Percentiles rank a stretch among this genome's conserved stretches.
Evolutionary conservation across 1,140 invertebrate species (phyloP).

Genomic region (Octopus sinensis): DNA sequence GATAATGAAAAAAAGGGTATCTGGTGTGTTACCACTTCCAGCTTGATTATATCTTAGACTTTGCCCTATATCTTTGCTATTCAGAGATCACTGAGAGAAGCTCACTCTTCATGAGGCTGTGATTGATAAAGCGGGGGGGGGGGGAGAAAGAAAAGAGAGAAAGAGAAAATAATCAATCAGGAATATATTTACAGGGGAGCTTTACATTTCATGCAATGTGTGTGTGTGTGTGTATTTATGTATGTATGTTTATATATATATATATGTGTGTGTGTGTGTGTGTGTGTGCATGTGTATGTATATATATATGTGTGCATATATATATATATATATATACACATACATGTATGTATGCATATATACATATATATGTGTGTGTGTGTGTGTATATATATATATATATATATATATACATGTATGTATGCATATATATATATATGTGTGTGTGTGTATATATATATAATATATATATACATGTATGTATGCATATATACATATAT

Average conservation of each 20-base stretch:
- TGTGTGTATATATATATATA: not conserved
- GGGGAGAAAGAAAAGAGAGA: too few relatives aligned
- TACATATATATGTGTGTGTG: not conserved
- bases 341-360: not conserved
- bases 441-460: not conserved
- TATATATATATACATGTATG: not conserved
- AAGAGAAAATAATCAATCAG: too few relatives aligned
- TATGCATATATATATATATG: not conserved
- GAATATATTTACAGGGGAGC: too few relatives aligned
- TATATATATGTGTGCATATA: not conserved
- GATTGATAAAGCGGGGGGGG: too few relatives aligned
- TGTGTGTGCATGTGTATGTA: not conserved
- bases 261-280: not conserved
- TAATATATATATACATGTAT: too few relatives aligned
- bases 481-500: conserved; percentile 1
- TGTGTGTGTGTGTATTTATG: not conserved
- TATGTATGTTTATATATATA: not conserved
- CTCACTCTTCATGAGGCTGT: too few relatives aligned
- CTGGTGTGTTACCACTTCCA: too few relatives aligned
- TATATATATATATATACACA: not conserved
- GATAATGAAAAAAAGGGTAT: too few relatives aligned
- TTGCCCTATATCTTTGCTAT: too few relatives aligned
- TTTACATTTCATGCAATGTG: not conserved
- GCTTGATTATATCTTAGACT: too few relatives aligned
- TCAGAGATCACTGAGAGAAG: too few relatives aligned